Conservation (phyloP, 2,113 vertebrate species). For the Uropsilus gracilis region DNA sequence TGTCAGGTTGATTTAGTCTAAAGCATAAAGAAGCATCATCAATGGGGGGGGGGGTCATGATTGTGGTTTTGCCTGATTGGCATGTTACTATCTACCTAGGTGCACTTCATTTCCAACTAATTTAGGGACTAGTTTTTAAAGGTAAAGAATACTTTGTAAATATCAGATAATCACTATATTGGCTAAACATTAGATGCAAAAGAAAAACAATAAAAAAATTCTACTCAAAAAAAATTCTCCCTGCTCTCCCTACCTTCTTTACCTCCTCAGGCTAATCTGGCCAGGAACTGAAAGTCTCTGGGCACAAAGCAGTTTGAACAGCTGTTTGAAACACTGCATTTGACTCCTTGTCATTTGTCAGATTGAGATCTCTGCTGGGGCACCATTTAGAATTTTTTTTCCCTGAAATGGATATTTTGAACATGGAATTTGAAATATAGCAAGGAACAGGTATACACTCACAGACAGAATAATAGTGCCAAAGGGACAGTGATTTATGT, state of each 20-base stretch:
- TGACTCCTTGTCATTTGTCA: conserved; percentile 49
- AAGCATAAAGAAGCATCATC: not conserved
- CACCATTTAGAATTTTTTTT: not conserved
- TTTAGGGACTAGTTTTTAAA: not conserved
- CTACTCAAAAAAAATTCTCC: not conserved
- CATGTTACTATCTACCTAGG: not conserved
- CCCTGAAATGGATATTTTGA: conserved; percentile 16
- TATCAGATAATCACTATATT: not conserved
- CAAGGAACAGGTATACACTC: not conserved
- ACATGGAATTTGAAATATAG: conserved; percentile 18
- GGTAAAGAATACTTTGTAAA: not conserved
- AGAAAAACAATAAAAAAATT: conserved; percentile 11
- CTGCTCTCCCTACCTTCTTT: not conserved
- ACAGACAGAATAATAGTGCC: not conserved
- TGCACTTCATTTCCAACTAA: not conserved
- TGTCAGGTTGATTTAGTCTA: not conserved
- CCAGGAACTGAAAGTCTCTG: not conserved
- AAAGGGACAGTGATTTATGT: not conserved
- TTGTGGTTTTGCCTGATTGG: not conserved
- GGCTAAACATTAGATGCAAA: not conserved
- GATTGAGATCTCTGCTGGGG: conserved; percentile 45
- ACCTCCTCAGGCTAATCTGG: not conserved
- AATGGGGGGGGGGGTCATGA: not conserved
- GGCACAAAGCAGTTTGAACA: conserved; percentile 1
- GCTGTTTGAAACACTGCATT: not conserved